phyloP scores from a whole-genome alignment of 2,888 invertebrate genomes.

The Stramonita haemastoma region DNA sequence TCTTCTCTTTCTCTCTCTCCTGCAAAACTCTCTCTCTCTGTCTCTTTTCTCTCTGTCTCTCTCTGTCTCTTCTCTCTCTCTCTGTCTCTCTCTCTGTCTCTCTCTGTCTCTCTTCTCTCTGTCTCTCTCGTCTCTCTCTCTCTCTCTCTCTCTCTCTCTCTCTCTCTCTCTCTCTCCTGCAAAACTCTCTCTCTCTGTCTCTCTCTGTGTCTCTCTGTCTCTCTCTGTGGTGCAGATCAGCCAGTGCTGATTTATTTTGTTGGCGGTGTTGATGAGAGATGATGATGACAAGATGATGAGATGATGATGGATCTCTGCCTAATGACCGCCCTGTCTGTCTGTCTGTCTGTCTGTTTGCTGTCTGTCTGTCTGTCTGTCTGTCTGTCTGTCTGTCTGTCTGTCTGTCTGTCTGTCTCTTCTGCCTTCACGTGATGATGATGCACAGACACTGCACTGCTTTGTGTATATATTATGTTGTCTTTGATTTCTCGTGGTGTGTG shows the following conservation, averaged over 20 bases:
- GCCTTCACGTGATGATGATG: background rate
- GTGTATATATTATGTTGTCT: too few relatives aligned
- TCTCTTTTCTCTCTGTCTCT: too few relatives aligned
- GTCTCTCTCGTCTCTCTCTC: background rate
- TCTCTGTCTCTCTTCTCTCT: background rate
- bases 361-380: background rate
- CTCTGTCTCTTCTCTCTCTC: too few relatives aligned
- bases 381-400: background rate
- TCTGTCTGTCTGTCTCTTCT: background rate
- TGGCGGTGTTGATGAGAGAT: too few relatives aligned
- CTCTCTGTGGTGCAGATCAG: background rate
- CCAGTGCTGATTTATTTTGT: too few relatives aligned
- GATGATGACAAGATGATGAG: too few relatives aligned
- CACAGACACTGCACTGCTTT: too few relatives aligned
- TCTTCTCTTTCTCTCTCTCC: too few relatives aligned
- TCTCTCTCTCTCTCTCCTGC: background rate
- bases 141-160: background rate
- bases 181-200: background rate
- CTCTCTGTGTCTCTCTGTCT: background rate
- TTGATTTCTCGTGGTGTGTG: too few relatives aligned
- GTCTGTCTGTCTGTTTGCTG: slow-evolving; percentile 6
- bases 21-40: too few relatives aligned
- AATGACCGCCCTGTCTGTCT: background rate
- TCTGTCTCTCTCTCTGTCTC: too few relatives aligned
- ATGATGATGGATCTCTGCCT: background rate